These are phyloP conservation scores for Myripristis jacobus DNA, from an alignment of 2,797 vertebrate species.

Conservation along the genomic window DNA sequence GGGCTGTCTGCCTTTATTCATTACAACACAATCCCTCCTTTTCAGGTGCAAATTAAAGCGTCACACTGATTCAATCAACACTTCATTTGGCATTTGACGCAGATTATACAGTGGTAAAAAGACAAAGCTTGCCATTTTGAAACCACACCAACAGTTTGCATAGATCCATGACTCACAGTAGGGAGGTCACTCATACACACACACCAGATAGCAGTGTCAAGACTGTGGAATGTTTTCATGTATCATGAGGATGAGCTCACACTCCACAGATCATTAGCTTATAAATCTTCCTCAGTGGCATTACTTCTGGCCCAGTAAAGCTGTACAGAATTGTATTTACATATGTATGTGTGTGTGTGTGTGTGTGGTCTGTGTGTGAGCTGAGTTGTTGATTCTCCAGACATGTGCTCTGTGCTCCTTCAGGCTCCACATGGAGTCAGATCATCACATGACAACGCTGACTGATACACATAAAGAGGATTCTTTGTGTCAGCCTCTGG, in stretches of 20 bases:
- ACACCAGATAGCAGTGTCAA: conserved; percentile 51
- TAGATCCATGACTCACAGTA: conserved; percentile 48
- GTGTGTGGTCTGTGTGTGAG: background rate
- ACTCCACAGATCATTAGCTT: conserved; percentile 35
- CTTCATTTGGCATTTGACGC: conserved; percentile 3
- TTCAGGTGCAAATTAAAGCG: conserved; percentile 70
- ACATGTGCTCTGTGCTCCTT: conserved; percentile 50
- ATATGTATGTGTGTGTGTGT: conserved; percentile 16
- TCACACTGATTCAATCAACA: conserved; percentile 50
- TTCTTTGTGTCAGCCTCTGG: conserved; percentile 67
- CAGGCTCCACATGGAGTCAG: conserved; percentile 67
- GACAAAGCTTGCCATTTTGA: conserved; percentile 1
- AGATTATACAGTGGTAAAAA: background rate
- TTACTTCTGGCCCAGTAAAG: conserved; percentile 33
- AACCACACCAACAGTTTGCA: conserved; percentile 25
- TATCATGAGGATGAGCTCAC: conserved; percentile 50
- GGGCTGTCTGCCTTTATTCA: conserved; percentile 27
- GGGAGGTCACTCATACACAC: conserved; percentile 57
- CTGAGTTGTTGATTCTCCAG: conserved; percentile 31
- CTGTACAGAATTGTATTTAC: conserved; percentile 15
- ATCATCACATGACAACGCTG: conserved; percentile 74
- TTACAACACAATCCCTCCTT: conserved; percentile 24
- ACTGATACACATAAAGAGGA: conserved; percentile 58
- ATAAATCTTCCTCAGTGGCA: conserved; percentile 16
- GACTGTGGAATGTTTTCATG: conserved; percentile 57